phyloP scores from a whole-genome alignment of 2,888 invertebrate species.

The Blera fallax region DNA sequence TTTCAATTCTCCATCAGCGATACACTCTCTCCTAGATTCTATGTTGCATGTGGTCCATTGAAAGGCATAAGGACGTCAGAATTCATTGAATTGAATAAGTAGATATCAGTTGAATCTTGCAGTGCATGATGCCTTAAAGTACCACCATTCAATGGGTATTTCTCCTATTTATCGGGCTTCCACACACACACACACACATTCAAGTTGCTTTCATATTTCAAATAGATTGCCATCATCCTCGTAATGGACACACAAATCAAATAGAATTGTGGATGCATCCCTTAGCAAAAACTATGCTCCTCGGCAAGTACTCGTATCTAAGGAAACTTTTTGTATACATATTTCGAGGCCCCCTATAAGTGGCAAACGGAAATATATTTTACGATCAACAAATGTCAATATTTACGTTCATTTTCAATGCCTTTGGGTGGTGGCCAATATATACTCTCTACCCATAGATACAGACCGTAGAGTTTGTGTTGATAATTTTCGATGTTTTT shows the following conservation, averaged over 20 bases:
- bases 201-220: neutral
- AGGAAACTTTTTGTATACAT: neutral
- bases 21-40: neutral
- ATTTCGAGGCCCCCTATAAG: neutral
- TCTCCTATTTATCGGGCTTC: no score
- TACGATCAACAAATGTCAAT: constrained; percentile 10
- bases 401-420: neutral
- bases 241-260: neutral
- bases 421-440: neutral
- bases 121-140: neutral
- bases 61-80: neutral
- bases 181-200: neutral
- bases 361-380: neutral
- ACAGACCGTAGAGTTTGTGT: neutral
- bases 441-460: neutral
- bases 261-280: neutral
- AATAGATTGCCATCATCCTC: neutral
- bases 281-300: neutral
- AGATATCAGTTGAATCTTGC: neutral
- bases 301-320: neutral
- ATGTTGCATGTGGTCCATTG: neutral
- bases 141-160: neutral
- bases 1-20: neutral
- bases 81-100: neutral
- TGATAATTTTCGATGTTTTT: neutral